Conservation (phyloP, 2,888 invertebrate species). For the Drosophila barbarae region DNA sequence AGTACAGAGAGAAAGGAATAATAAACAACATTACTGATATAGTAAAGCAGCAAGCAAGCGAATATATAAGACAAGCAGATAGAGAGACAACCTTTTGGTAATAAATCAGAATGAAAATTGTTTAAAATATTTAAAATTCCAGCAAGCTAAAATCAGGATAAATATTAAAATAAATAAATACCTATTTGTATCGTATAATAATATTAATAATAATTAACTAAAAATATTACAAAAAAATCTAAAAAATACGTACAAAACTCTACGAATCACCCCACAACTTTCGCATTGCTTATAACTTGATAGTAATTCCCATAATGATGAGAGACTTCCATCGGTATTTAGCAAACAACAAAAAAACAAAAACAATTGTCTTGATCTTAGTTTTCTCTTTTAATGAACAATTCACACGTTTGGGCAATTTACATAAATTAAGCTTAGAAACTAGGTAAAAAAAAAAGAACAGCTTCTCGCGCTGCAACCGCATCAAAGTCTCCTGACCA, state of each 20-base stretch:
- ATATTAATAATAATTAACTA: too few species aligned
- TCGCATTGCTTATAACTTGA: not conserved
- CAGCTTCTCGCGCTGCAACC: conserved; percentile 8
- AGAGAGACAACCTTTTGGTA: not conserved
- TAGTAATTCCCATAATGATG: conserved; percentile 10
- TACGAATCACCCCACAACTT: not conserved
- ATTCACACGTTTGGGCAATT: conserved; percentile 51
- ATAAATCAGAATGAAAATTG: not conserved
- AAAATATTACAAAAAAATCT: not conserved
- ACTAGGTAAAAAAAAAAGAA: conserved; percentile 36
- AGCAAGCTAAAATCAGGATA: not conserved
- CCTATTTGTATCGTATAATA: too few species aligned
- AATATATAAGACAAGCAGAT: not conserved
- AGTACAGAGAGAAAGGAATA: not conserved
- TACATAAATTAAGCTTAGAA: conserved; percentile 62
- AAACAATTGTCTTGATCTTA: conserved; percentile 10
- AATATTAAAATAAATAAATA: not conserved
- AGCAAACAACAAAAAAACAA: not conserved
- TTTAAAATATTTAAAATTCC: not conserved
- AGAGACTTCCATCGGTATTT: not conserved
- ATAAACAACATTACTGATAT: not conserved
- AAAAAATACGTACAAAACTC: not conserved
- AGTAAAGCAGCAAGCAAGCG: too few species aligned
- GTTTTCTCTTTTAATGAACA: conserved; percentile 22
- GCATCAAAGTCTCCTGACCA: conserved; percentile 35